phyloP scores from a whole-genome alignment of 2,888 invertebrate species.

The Xestia rhomboidea region DNA sequence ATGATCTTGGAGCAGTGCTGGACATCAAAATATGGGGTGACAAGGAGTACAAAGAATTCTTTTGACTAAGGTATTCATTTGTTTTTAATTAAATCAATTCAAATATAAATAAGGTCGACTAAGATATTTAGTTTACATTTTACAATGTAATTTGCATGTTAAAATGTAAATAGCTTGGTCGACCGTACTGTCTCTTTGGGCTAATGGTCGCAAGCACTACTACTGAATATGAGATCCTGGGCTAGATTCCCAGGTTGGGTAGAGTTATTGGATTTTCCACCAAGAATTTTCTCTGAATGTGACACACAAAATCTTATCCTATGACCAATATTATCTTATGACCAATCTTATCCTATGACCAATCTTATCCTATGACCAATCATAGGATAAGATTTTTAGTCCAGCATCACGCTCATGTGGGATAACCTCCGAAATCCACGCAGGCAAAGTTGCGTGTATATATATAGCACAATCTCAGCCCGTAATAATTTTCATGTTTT shows the following conservation, averaged over 20 bases:
- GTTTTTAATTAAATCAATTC: neutral
- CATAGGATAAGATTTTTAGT: no score
- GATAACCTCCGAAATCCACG: neutral
- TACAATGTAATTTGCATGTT: no score
- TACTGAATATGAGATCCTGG: neutral
- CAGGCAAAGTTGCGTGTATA: neutral
- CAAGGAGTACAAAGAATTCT: neutral
- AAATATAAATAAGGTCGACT: no score
- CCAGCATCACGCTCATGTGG: neutral
- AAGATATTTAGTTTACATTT: no score
- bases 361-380: no score
- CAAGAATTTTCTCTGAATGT: neutral
- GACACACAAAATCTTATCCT: no score
- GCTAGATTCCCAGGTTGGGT: neutral
- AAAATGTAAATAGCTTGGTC: no score
- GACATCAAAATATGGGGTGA: slow-evolving; percentile 16
- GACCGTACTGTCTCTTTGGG: no score
- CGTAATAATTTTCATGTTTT: slow-evolving; percentile 3
- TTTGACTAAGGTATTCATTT: neutral
- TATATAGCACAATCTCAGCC: neutral
- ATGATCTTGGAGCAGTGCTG: slow-evolving; percentile 20
- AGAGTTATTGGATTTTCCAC: neutral
- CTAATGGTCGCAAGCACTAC: no score
- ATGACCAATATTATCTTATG: no score
- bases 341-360: no score